Evolutionary conservation across 1,140 invertebrate species (phyloP).

Genomic region (Hyles vespertilio): DNA sequence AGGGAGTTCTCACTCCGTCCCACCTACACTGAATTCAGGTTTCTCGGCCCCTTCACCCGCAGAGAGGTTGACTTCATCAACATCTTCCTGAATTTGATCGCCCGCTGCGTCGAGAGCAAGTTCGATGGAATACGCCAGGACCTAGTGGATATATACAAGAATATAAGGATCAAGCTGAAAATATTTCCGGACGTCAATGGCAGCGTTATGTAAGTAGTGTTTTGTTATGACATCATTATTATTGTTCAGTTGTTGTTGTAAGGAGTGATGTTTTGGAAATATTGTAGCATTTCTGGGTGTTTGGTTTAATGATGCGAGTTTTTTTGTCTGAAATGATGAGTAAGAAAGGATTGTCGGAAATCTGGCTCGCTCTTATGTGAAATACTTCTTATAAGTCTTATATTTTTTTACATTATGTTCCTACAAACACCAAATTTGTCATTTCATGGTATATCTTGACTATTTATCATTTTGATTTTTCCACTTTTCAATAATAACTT

Average conservation of each 20-base stretch:
- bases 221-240: neutral
- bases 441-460: no score
- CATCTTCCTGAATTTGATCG: constrained; percentile 17
- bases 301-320: no score
- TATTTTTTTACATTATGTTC: no score
- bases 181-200: constrained; percentile 25
- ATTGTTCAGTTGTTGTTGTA: neutral
- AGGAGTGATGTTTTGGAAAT: no score
- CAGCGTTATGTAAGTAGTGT: constrained; percentile 23
- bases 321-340: no score
- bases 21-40: constrained; percentile 27
- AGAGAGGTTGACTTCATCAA: constrained; percentile 15
- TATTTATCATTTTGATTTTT: no score
- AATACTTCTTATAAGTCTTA: no score
- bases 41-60: constrained; percentile 25
- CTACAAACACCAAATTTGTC: no score
- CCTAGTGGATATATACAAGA: neutral
- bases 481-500: no score
- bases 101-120: neutral
- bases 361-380: no score
- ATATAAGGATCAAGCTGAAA: neutral
- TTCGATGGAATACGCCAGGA: neutral
- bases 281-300: no score
- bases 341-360: no score
- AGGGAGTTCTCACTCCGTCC: constrained; percentile 22